These are phyloP conservation scores for Microctonus aethiopoides DNA, from an alignment of 2,888 invertebrate species.

Conservation along the genomic window DNA sequence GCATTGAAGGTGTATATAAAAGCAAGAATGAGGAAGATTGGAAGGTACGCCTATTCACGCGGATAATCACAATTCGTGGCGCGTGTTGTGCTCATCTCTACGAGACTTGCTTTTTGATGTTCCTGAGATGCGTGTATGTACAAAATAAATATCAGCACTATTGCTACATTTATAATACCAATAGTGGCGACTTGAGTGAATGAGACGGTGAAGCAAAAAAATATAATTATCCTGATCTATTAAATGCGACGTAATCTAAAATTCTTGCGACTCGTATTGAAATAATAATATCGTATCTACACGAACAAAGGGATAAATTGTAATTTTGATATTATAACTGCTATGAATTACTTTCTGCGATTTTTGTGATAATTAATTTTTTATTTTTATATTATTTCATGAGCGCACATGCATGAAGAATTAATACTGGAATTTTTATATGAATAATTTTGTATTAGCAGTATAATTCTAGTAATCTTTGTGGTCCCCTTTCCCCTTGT, in stretches of 20 bases:
- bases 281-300: too few relatives aligned
- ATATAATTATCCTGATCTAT: neutral
- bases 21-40: slow-evolving; percentile 2
- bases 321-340: too few relatives aligned
- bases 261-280: too few relatives aligned
- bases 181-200: too few relatives aligned
- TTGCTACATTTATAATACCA: too few relatives aligned
- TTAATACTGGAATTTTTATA: neutral
- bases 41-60: slow-evolving; percentile 26
- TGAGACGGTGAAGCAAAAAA: neutral
- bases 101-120: slow-evolving; percentile 11
- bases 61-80: slow-evolving; percentile 42
- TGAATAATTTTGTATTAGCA: neutral
- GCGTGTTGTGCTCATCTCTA: slow-evolving; percentile 38
- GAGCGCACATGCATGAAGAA: neutral
- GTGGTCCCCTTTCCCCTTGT: neutral
- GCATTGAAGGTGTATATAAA: neutral
- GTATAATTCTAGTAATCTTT: neutral
- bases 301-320: too few relatives aligned
- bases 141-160: too few relatives aligned
- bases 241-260: too few relatives aligned
- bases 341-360: too few relatives aligned
- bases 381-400: neutral
- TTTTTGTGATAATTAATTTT: too few relatives aligned
- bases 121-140: neutral